These are phyloP conservation scores for Rhinichthys klamathensis DNA, from an alignment of 2,113 vertebrate genomes.

Conservation along the genomic window DNA sequence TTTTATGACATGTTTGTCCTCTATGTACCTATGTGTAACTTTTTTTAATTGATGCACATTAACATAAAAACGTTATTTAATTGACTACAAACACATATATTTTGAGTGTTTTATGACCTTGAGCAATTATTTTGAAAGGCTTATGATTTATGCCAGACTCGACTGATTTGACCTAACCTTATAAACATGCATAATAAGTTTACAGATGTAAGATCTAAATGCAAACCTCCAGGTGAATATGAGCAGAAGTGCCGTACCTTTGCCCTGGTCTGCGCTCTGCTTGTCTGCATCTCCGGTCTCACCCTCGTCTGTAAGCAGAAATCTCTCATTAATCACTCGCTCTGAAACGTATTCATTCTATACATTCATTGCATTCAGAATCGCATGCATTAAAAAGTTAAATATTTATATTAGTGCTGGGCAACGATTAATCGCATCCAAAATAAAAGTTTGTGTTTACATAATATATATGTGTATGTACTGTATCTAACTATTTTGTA, in stretches of 20 bases:
- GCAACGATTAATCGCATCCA: too few relatives aligned
- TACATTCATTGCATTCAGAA: background rate
- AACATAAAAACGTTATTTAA: background rate
- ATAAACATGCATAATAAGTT: background rate
- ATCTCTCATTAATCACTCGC: too few relatives aligned
- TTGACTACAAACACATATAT: background rate
- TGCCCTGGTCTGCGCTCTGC: background rate
- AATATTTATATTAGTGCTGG: background rate
- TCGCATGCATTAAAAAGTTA: background rate
- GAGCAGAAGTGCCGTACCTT: background rate
- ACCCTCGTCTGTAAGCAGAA: background rate
- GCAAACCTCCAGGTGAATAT: background rate
- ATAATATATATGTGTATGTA: too few relatives aligned
- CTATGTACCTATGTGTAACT: too few relatives aligned
- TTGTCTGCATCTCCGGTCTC: background rate
- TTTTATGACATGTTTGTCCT: too few relatives aligned
- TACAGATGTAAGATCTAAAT: background rate
- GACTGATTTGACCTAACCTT: background rate
- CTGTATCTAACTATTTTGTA: too few relatives aligned
- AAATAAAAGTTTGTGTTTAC: too few relatives aligned
- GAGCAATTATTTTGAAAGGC: background rate
- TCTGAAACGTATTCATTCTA: background rate
- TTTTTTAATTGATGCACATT: too few relatives aligned
- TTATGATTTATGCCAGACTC: background rate
- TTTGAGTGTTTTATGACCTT: background rate